Evolutionary conservation across 2,888 invertebrate genomes (phyloP).

Genomic region (Eupithecia subfuscata): DNA sequence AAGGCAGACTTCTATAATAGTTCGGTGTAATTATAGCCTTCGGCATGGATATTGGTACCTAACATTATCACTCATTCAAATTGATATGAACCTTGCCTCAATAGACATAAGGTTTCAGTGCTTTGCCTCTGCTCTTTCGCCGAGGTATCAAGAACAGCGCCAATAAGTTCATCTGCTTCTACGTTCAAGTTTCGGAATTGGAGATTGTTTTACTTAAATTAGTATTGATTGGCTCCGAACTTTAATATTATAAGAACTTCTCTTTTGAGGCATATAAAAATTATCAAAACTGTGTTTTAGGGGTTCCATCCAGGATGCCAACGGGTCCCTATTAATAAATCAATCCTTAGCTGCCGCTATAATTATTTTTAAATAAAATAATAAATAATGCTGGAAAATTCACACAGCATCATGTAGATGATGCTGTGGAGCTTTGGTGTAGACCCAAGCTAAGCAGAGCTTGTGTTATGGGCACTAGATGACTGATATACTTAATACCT

Average conservation of each 20-base stretch:
- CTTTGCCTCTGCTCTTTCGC: not conserved
- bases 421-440: no score
- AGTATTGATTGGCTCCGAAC: conserved; percentile 28
- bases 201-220: conserved; percentile 37
- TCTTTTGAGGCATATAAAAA: not conserved
- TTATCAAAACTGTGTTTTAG: not conserved
- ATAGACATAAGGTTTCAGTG: not conserved
- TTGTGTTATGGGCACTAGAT: no score
- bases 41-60: not conserved
- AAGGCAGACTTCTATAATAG: conserved; percentile 40
- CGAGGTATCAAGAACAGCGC: not conserved
- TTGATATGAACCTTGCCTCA: not conserved
- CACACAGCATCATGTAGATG: no score
- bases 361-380: not conserved
- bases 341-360: no score
- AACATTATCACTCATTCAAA: not conserved
- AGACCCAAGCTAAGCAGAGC: no score
- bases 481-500: not conserved
- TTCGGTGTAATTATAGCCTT: conserved; percentile 39
- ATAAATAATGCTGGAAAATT: no score
- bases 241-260: not conserved
- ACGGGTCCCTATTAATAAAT: no score
- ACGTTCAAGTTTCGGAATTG: conserved; percentile 38
- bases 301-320: not conserved
- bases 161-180: conserved; percentile 37